Percentiles rank a stretch among this genome's conserved stretches.
Conservation (phyloP, 2,888 invertebrate genomes). For the Cephus rjabovi region DNA sequence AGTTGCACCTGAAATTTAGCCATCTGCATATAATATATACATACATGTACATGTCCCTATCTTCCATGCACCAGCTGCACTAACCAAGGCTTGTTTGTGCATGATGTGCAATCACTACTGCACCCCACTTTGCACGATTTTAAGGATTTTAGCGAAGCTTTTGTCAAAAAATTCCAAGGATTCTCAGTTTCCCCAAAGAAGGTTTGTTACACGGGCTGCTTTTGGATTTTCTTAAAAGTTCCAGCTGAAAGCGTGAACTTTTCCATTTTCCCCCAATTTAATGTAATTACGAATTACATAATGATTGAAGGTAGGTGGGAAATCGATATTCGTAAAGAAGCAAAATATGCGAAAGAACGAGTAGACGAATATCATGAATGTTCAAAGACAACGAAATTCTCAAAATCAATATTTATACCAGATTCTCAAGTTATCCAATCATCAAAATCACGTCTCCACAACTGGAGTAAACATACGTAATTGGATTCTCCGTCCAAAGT, state of each 20-base stretch:
- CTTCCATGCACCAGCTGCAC: background rate
- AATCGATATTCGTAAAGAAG: too few species aligned
- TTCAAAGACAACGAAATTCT: background rate
- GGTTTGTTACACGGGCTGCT: too few species aligned
- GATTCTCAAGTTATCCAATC: background rate
- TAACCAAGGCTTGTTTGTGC: background rate
- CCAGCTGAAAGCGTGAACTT: background rate
- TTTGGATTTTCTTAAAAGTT: background rate
- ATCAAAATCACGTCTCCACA: background rate
- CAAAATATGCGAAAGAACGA: too few species aligned
- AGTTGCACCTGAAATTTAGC: too few species aligned
- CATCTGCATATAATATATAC: too few species aligned
- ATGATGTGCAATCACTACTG: background rate
- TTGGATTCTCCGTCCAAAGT: background rate
- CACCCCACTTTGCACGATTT: background rate
- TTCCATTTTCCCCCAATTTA: background rate
- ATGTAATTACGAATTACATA: background rate
- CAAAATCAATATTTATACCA: background rate
- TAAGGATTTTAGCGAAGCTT: background rate
- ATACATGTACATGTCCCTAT: background rate
- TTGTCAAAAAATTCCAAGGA: background rate
- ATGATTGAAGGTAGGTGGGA: too few species aligned
- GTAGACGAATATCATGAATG: background rate
- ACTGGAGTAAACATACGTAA: background rate
- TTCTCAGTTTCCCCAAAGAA: background rate